Evolutionary conservation across 2,888 invertebrate genomes (phyloP).

Genomic region (Xylocampa areola): DNA sequence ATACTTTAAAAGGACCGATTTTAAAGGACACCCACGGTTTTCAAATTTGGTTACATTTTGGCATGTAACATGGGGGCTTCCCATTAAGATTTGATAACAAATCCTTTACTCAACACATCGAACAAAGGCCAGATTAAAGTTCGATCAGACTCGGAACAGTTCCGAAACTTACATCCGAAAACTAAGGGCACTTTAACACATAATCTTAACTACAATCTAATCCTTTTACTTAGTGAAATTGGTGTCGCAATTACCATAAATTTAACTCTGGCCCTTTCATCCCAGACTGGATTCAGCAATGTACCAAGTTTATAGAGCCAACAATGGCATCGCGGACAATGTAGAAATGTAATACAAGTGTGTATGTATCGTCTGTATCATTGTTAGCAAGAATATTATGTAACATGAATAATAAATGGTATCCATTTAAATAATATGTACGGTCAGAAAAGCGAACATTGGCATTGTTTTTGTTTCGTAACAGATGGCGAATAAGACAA

Average conservation of each 20-base stretch:
- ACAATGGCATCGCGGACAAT: constrained; percentile 48
- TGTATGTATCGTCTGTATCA: constrained; percentile 47
- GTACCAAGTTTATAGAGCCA: constrained; percentile 42
- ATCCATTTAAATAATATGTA: constrained; percentile 38
- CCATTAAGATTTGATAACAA: constrained; percentile 4
- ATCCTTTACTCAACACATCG: neutral
- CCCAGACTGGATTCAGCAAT: constrained; percentile 39
- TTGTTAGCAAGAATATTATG: constrained; percentile 58
- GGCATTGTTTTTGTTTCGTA: constrained; percentile 24
- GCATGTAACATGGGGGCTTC: constrained; percentile 1
- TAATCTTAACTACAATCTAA: constrained; percentile 51
- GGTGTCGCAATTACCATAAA: constrained; percentile 52
- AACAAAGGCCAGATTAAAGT: constrained; percentile 8
- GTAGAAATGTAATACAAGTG: constrained; percentile 41
- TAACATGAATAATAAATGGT: constrained; percentile 58
- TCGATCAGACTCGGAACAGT: constrained; percentile 2
- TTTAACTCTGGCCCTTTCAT: constrained; percentile 44
- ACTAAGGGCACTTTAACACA: constrained; percentile 26
- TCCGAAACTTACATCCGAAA: neutral
- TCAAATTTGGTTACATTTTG: constrained; percentile 4
- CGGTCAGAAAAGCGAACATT: constrained; percentile 38
- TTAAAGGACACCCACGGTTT: no score
- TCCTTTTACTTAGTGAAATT: constrained; percentile 48
- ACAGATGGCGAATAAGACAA: constrained; percentile 3
- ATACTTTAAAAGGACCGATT: no score